Percentiles rank a stretch among this genome's conserved stretches.
phyloP scores from a whole-genome alignment of 2,888 invertebrate species.

The Phaedon cochleariae region DNA sequence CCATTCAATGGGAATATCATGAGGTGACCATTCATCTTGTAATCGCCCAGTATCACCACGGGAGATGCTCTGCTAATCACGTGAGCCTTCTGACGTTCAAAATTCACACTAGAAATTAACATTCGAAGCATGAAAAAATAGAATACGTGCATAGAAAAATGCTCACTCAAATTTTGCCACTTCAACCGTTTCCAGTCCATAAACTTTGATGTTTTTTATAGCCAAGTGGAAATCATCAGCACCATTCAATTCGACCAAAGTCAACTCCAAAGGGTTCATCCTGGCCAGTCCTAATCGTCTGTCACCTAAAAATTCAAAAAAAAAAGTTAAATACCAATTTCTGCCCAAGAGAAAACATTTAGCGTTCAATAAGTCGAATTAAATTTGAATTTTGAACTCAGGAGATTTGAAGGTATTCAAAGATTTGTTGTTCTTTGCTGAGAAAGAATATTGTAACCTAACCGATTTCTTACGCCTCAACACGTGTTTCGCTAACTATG shows the following conservation, averaged over 20 bases:
- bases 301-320: constrained; percentile 41
- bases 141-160: too few relatives aligned
- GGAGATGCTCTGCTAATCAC: constrained; percentile 13
- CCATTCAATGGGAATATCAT: constrained; percentile 73
- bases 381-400: too few relatives aligned
- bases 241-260: constrained; percentile 66
- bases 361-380: too few relatives aligned
- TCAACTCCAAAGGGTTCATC: constrained; percentile 71
- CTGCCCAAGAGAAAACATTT: too few relatives aligned
- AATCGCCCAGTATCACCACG: constrained; percentile 64
- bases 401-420: too few relatives aligned
- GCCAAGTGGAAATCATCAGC: constrained; percentile 13
- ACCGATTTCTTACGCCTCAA: too few relatives aligned
- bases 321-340: not conserved
- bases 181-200: constrained; percentile 23
- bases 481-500: too few relatives aligned
- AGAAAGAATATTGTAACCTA: too few relatives aligned
- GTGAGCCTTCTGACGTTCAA: constrained; percentile 6
- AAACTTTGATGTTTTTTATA: constrained; percentile 26
- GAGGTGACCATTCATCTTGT: constrained; percentile 72
- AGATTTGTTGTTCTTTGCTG: too few relatives aligned
- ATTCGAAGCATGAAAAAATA: not conserved
- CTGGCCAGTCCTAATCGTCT: constrained; percentile 64
- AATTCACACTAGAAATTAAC: constrained; percentile 18
- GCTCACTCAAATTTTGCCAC: constrained; percentile 2